Evolutionary conservation across 2,797 vertebrate genomes (phyloP), one percentile per base, ranked within the genome.

Genomic region (Diceros bicornis): DNA sequence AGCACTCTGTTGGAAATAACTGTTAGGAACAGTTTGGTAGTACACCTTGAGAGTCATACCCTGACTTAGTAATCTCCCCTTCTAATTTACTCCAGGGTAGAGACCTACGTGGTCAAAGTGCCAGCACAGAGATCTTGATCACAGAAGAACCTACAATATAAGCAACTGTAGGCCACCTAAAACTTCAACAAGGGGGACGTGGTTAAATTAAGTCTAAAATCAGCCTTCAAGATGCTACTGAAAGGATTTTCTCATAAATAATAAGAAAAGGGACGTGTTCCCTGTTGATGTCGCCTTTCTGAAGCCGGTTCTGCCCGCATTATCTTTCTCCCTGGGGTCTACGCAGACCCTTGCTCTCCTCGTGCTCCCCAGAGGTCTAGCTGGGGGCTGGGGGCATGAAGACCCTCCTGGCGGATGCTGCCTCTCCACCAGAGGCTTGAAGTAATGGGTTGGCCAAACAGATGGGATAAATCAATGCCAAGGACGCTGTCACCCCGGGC

Each of bases 401-500:
- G 69, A 89, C 29, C 77, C 69, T 74, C 57, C 57, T 4, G 0
- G 66, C 0, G 14, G 89, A 88, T 17, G 23, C 66, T 0, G 20
- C 32, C 34, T 89, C 81, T 79, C 62, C 62, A 78, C 82, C 87
- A 47, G 25, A 90, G 66, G 44, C 94, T 61, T 59, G 47, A 83
- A 97, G 84, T 91, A 89, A 96, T 61, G 74, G 66, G 92, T 16
- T 75, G 92, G 90, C 87, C 89, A 75, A 92, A 95, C 93, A 66
- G 96, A 94, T 4, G 52, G 90, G 84, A 97, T 97, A 98, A 97
- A 98, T 97, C 97, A 98, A 89, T n/a, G 69, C 72, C 97, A 95
- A 98, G 97, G 97, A 97, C 77, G 17, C 95, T 95, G 96, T 98
- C 97, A 98, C 95, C 85, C 52, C 37, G 6, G 96, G 75, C 93